Conservation (phyloP, 2,113 vertebrate genomes). For the Pseudonaja textilis region DNA sequence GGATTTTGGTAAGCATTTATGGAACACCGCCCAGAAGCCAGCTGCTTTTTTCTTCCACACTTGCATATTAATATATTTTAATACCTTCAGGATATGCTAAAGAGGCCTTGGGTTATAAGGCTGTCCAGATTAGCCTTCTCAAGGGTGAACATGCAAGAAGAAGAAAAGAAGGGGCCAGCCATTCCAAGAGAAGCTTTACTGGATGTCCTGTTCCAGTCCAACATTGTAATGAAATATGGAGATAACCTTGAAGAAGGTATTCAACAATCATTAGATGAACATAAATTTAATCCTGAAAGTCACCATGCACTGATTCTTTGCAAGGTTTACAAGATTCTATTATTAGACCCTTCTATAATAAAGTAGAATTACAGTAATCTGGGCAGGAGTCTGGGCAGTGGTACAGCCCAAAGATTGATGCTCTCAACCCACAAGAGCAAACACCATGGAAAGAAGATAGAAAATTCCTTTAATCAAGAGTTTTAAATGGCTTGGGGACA, state of each 20-base stretch:
- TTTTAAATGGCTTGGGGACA: not conserved
- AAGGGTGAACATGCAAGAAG: not conserved
- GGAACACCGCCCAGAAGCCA: slow-evolving; percentile 66
- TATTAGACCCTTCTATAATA: not conserved
- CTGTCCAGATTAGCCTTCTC: slow-evolving; percentile 18
- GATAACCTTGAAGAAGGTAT: not conserved
- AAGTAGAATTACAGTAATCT: not conserved
- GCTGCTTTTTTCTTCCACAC: slow-evolving; percentile 64
- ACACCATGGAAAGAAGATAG: not conserved
- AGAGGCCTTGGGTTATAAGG: slow-evolving; percentile 53
- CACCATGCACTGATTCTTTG: not conserved
- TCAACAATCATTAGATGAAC: not conserved
- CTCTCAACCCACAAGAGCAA: not conserved
- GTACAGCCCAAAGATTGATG: not conserved
- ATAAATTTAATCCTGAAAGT: not conserved
- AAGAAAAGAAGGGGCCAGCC: not conserved
- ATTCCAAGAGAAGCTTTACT: not conserved
- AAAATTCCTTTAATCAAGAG: not conserved
- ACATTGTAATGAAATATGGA: not conserved
- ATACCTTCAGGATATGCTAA: slow-evolving; percentile 51
- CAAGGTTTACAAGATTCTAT: not conserved
- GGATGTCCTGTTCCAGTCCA: not conserved
- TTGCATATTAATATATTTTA: slow-evolving; percentile 69
- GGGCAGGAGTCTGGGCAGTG: not conserved
- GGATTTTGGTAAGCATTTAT: slow-evolving; percentile 61